These are phyloP conservation scores for Drosophila micromelanica DNA, from an alignment of 1,140 invertebrate genomes.

Conservation along the genomic window DNA sequence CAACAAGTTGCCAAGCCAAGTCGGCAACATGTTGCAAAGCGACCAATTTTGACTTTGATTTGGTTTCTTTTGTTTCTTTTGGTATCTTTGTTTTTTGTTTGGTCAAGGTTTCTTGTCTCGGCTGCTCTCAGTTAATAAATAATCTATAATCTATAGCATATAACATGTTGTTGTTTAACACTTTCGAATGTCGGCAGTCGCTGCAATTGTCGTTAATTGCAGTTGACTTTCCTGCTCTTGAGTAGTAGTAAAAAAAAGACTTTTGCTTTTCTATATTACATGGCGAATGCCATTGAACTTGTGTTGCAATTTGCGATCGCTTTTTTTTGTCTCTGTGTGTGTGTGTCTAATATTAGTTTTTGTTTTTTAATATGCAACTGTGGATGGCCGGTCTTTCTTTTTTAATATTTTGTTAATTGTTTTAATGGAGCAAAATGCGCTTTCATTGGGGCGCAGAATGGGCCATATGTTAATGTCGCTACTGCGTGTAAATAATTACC, in stretches of 20 bases:
- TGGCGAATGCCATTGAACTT: slow-evolving; percentile 42
- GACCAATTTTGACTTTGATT: slow-evolving; percentile 47
- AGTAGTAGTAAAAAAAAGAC: slow-evolving; percentile 46
- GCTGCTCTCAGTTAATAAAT: slow-evolving; percentile 50
- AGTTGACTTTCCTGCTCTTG: slow-evolving; percentile 76
- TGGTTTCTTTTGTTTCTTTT: slow-evolving; percentile 32
- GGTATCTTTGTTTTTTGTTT: slow-evolving; percentile 19
- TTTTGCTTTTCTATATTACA: slow-evolving; percentile 64
- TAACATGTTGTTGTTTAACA: slow-evolving; percentile 71
- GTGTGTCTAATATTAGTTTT: slow-evolving; percentile 7
- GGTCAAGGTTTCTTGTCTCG: slow-evolving; percentile 57
- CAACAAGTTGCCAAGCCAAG: slow-evolving; percentile 35
- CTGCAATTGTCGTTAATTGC: slow-evolving; percentile 77
- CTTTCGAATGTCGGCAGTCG: slow-evolving; percentile 64
- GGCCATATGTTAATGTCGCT: slow-evolving; percentile 57
- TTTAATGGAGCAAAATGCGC: slow-evolving; percentile 49
- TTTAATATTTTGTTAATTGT: slow-evolving; percentile 45
- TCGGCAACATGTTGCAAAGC: slow-evolving; percentile 61
- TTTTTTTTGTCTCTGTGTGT: slow-evolving; percentile 4
- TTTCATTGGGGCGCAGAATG: slow-evolving; percentile 50
- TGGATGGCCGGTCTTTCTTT: slow-evolving; percentile 11
- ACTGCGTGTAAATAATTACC: slow-evolving; percentile 42
- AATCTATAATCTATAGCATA: slow-evolving; percentile 75
- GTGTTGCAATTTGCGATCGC: slow-evolving; percentile 48
- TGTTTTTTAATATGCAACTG: slow-evolving; percentile 24